Evolutionary conservation across 2,113 vertebrate species (phyloP), one percentile per base, ranked within the genome.

Genomic region (Melanotaenia duboulayi): DNA sequence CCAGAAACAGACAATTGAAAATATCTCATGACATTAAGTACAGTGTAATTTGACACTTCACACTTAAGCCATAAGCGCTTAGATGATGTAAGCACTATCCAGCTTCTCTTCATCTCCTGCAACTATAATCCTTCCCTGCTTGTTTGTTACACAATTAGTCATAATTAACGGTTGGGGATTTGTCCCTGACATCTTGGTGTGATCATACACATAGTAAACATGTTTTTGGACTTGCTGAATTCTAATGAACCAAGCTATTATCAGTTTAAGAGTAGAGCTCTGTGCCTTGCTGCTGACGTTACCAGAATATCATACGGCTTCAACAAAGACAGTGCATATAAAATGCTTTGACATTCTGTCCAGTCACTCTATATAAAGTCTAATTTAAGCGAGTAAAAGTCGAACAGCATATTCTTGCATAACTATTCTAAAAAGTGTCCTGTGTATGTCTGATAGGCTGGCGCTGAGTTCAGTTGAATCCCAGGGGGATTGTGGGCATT

Each of bases 111-210:
- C 52, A 37, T 58, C 37, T 56, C 17, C 46, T 56, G n/a, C 65
- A 49, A 50, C 55, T 44, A n/a, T 55, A 64, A 82, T 46, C 54
- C 57, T 56, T 4, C 13, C 16, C 67, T 59, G 59, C 44, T 62
- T 51, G 71, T 73, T 78, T 40, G 58, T 82, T 84, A 81, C 60
- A 76, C 76, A 90, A 82, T 84, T 76, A 83, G 61, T 75, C 71
- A 74, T 74, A 89, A 90, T 81, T 88, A 87, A 76, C 72, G 84
- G 76, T 88, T 79, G 56, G 25, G 24, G 78, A 84, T 87, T 88
- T 84, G 74, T 82, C 76, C 78, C 65, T 48, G 74, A 77, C 71
- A 74, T 82, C 76, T 74, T 62, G 65, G 72, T 24, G 51, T 71
- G 74, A 73, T 76, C 75, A 69, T 65, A 60, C 78, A 65, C 57